Percentiles rank a stretch among this genome's conserved stretches.
These are phyloP conservation scores for Halictus ligatus DNA, from an alignment of 2,888 invertebrate genomes.

Conservation along the genomic window DNA sequence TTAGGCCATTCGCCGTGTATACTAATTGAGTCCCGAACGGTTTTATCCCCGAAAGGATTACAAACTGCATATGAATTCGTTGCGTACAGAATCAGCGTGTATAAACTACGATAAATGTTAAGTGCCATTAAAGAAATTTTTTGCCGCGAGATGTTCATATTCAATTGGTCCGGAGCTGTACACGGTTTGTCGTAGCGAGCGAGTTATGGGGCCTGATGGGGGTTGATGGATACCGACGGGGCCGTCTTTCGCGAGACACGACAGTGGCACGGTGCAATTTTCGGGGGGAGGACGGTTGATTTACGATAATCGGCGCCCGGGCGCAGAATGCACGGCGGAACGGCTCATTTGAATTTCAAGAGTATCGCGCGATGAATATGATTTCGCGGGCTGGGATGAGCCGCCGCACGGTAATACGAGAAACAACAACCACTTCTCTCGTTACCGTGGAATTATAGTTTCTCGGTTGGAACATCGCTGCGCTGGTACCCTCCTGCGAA, in stretches of 20 bases:
- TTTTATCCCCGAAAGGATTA: no score
- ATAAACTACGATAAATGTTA: not conserved
- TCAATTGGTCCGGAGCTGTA: not conserved
- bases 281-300: constrained; percentile 32
- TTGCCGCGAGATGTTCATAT: not conserved
- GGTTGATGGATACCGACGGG: not conserved
- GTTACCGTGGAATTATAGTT: constrained; percentile 42
- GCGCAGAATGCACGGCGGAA: constrained; percentile 31
- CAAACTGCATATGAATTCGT: not conserved
- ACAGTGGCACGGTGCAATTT: constrained; percentile 23
- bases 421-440: constrained; percentile 47
- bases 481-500: not conserved
- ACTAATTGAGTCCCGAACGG: not conserved
- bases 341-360: constrained; percentile 53
- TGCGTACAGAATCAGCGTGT: no score
- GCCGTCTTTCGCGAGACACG: constrained; percentile 6
- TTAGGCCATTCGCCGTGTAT: not conserved
- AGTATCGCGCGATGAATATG: constrained; percentile 49
- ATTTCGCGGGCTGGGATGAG: constrained; percentile 28
- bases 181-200: not conserved
- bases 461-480: not conserved
- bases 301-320: constrained; percentile 38
- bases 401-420: constrained; percentile 22
- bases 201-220: not conserved
- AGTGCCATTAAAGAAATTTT: not conserved